phyloP scores from a whole-genome alignment of 2,888 invertebrate species.

The Dryobota labecula region DNA sequence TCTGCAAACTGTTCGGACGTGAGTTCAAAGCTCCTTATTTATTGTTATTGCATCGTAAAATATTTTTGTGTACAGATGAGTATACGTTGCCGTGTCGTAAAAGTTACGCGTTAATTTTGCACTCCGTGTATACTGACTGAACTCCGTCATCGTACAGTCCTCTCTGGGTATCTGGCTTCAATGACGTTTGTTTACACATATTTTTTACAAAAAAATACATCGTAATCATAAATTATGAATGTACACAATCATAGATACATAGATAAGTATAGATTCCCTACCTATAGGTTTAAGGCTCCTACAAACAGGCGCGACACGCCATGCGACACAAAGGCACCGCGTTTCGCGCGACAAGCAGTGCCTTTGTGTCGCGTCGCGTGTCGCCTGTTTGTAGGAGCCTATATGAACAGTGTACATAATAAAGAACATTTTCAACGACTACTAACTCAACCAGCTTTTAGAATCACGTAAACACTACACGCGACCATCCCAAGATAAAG shows the following conservation, averaged over 20 bases:
- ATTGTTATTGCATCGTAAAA: slow-evolving; percentile 76
- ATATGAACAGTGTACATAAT: too few relatives aligned
- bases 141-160: slow-evolving; percentile 22
- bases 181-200: slow-evolving; percentile 44
- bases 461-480: background rate
- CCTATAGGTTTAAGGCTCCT: too few relatives aligned
- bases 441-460: background rate
- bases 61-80: slow-evolving; percentile 59
- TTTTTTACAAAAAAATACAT: slow-evolving; percentile 23
- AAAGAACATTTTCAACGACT: background rate
- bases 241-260: background rate
- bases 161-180: slow-evolving; percentile 47
- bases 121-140: slow-evolving; percentile 34
- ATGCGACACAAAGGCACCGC: too few relatives aligned
- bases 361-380: too few relatives aligned
- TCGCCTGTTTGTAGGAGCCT: too few relatives aligned
- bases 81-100: slow-evolving; percentile 64
- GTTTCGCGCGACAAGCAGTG: too few relatives aligned
- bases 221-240: slow-evolving; percentile 33
- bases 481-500: background rate
- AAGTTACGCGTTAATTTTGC: slow-evolving; percentile 62
- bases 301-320: too few relatives aligned
- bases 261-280: background rate
- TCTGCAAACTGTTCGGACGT: slow-evolving; percentile 63
- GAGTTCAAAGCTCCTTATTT: slow-evolving; percentile 75